A percentile compares a stretch with the other conserved stretches of the same genome.
Conservation (phyloP, 37 sponge, comb jelly and placozoan species). For the Diacarnus erythraeanus region DNA sequence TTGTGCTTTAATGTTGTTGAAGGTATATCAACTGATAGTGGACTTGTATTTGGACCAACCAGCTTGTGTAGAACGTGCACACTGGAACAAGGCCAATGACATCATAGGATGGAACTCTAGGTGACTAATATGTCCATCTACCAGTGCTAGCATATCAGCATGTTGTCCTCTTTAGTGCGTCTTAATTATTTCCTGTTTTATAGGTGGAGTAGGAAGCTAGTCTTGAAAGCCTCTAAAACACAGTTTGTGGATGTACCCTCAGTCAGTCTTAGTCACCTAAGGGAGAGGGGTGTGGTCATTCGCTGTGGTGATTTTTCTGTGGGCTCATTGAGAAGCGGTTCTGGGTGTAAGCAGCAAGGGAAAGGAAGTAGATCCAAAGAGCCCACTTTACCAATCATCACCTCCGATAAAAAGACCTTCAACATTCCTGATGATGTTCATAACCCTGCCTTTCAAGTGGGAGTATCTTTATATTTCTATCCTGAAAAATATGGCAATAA, state of each 20-base stretch:
- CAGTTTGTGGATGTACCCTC: conserved; percentile 48
- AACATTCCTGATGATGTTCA: conserved; percentile 65
- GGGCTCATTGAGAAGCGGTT: conserved; percentile 23
- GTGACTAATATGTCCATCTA: neutral
- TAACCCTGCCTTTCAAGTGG: conserved; percentile 66
- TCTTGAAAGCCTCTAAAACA: conserved; percentile 38
- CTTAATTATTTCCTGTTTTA: neutral
- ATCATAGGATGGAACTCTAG: conserved; percentile 21
- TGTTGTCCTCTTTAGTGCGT: neutral
- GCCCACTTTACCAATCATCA: conserved; percentile 53
- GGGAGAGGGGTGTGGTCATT: conserved; percentile 68
- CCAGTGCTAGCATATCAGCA: neutral
- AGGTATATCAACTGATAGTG: conserved; percentile 32
- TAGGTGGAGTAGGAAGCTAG: conserved; percentile 53
- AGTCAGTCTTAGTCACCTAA: conserved; percentile 42
- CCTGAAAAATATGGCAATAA: conserved; percentile 46
- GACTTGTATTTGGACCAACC: conserved; percentile 81
- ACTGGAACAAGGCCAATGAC: conserved; percentile 78
- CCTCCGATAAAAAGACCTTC: conserved; percentile 79
- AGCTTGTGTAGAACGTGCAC: conserved; percentile 58
- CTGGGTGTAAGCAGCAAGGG: neutral
- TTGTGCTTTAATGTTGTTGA: conserved; percentile 6
- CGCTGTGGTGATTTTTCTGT: conserved; percentile 68
- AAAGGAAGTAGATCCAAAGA: neutral
- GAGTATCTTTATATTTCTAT: conserved; percentile 61